Base-by-base conservation (phyloP, 37 sponge, comb jelly and placozoan genomes). In the Eunapius fragilis region DNA sequence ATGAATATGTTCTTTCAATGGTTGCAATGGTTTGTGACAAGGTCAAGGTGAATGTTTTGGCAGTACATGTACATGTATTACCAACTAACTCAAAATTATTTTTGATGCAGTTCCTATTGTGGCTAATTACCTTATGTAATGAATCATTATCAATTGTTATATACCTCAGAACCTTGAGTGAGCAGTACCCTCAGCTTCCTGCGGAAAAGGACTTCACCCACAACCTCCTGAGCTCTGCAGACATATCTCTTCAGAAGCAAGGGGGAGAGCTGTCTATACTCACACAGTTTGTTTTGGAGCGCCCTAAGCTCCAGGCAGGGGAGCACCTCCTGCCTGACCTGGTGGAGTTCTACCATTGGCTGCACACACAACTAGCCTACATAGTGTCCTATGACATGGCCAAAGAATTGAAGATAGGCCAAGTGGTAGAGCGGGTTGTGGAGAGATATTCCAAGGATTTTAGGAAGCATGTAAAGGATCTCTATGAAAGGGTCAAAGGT, bases 321-420 rank as follows among this genome's bases (percentile, higher is more conserved):
- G 78, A 45, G 22, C 81, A 48, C 25, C 48, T 87, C 50, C 82
- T 95, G 0, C 96, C 96, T 68, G 91, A 93, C 50, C 88, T 96
- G 81, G 89, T 96, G 34, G 93, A 96, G 80, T 84, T 96, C 80
- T 96, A 96, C 87, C 86, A 67, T 27, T 96, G 96, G 96, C 45
- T 96, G 50, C 93, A 96, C 81, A 83, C 77, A 3, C 74, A 88
- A 10, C 89, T 76, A 50, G 87, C 96, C 17, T 86, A 90, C 84
- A 37, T 91, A 25, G 74, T 94, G 35, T 85, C 86, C 41, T 88
- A 86, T 50, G 92, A 94, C 4, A 27, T 36, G 28, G 92, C 95
- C 25, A 76, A 49, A 9, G 82, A 70, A 19, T 22, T 93, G 33
- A 82, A 76, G 31, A 87, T 96, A 31, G 86, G 87, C 27, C 67